Conservation (phyloP, 2,797 vertebrate species). For the Bradypus variegatus region DNA sequence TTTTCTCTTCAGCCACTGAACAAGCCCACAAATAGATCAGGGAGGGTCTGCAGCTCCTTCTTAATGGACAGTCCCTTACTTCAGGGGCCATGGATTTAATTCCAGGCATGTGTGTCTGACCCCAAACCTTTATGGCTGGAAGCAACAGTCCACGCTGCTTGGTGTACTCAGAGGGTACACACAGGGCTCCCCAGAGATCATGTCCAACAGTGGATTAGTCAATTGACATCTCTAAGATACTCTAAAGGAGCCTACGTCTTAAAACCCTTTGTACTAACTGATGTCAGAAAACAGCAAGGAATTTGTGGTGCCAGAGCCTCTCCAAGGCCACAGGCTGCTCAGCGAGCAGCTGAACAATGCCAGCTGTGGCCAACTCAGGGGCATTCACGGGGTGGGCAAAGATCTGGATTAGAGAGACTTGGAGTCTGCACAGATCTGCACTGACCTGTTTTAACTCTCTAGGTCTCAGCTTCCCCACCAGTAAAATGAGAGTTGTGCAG, state of each 20-base stretch:
- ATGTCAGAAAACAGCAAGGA: background rate
- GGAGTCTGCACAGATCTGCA: background rate
- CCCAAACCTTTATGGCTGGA: background rate
- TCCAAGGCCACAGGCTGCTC: background rate
- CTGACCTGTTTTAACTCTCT: background rate
- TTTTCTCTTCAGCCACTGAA: background rate
- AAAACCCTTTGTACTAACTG: background rate
- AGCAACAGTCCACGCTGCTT: background rate
- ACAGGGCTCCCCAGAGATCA: background rate
- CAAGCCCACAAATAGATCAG: background rate
- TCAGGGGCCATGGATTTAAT: background rate
- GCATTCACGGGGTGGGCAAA: accelerated
- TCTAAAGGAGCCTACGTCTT: background rate
- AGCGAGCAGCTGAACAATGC: background rate
- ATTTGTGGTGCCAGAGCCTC: accelerated
- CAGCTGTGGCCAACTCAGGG: background rate
- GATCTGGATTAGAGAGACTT: background rate
- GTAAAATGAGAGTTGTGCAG: background rate
- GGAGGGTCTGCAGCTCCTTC: background rate
- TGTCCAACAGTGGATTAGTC: background rate
- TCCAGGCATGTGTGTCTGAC: background rate
- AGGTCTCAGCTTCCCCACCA: background rate
- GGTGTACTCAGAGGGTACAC: background rate
- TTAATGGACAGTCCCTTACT: background rate
- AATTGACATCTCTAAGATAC: background rate